These are phyloP conservation scores for Fissipunctia ypsillon DNA, from an alignment of 2,888 invertebrate genomes.

Conservation along the genomic window DNA sequence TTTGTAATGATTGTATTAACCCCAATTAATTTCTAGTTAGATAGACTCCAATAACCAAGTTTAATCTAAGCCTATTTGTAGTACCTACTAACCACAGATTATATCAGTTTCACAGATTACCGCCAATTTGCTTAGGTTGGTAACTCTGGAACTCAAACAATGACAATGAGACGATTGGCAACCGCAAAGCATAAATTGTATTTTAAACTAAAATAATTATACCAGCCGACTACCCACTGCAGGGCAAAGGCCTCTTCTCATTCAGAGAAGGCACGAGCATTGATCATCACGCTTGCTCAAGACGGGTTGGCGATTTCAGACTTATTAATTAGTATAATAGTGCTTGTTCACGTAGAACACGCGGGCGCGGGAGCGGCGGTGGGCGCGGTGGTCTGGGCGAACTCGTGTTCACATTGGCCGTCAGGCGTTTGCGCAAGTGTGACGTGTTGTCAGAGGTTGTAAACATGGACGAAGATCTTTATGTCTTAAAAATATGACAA, in stretches of 20 bases:
- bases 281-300: neutral
- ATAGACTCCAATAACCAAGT: conserved; percentile 20
- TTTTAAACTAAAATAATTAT: neutral
- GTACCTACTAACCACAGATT: conserved; percentile 27
- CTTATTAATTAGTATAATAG: no score
- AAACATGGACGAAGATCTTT: no score
- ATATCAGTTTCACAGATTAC: conserved; percentile 20
- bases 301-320: neutral
- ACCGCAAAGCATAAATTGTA: neutral
- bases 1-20: no score
- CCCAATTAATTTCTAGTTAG: conserved; percentile 17
- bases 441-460: no score
- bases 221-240: no score
- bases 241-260: neutral
- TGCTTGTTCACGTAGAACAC: no score
- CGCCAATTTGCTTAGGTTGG: conserved; percentile 19
- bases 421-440: no score
- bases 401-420: no score
- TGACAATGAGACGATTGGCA: neutral
- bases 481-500: no score
- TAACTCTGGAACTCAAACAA: neutral
- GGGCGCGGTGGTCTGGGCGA: no score
- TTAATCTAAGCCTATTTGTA: conserved; percentile 7
- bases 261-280: neutral
- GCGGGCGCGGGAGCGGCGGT: no score